A percentile compares a stretch with the other conserved stretches of the same genome.
Evolutionary conservation across 2,888 invertebrate species (phyloP).

Genomic region (Athalia rosae): DNA sequence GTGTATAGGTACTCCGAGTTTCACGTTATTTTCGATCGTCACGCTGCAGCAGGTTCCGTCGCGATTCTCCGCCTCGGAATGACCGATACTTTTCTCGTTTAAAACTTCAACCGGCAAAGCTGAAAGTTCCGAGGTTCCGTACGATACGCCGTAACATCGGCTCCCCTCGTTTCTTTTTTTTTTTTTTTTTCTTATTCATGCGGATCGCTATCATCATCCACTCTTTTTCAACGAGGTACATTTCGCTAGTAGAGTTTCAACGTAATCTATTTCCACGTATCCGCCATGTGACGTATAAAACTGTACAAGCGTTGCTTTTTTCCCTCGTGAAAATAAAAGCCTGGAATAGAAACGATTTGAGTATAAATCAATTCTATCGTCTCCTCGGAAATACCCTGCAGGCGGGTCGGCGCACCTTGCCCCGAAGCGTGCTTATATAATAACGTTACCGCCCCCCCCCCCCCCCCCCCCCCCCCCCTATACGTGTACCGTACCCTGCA

Average conservation of each 20-base stretch:
- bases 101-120: constrained; percentile 26
- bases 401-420: constrained; percentile 39
- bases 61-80: neutral
- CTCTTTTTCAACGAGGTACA: neutral
- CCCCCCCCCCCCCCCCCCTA: neutral
- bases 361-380: constrained; percentile 40
- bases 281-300: too few species aligned
- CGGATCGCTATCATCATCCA: neutral
- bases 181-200: neutral
- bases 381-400: constrained; percentile 23
- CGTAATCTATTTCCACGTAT: too few species aligned
- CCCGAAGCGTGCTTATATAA: constrained; percentile 32
- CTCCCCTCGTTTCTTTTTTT: neutral
- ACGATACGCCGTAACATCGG: neutral
- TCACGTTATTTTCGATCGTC: too few species aligned
- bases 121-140: neutral
- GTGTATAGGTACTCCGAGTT: neutral
- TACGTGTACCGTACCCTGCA: too few species aligned
- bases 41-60: neutral
- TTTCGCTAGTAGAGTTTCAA: too few species aligned
- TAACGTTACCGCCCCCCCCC: constrained; percentile 7
- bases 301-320: neutral
- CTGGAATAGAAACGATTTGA: constrained; percentile 32
- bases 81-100: constrained; percentile 35
- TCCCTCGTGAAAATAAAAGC: neutral